Base-by-base conservation (phyloP, 2,797 vertebrate species). In the Enoplosus armatus region DNA sequence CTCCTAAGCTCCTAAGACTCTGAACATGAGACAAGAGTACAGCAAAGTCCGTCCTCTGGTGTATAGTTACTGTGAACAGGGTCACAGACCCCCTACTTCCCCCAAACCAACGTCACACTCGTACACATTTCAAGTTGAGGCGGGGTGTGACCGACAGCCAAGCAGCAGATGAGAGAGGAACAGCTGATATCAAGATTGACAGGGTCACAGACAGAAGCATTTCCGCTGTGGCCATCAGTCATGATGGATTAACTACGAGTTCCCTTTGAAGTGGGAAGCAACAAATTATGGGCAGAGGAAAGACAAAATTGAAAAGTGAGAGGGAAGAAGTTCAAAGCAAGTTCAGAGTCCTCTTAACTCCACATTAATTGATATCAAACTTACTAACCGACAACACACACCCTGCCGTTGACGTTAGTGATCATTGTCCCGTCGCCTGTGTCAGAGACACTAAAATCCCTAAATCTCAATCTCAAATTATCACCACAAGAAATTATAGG, bases 21-120 rank as follows among this genome's bases (percentile, higher is more conserved):
- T 69, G 82, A 93, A 91, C 88, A 85, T 86, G 89, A 92, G 85
- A 90, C 89, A 74, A 62, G 79, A 88, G 89, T 35, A 88, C 87
- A 92, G 87, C 69, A 83, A 93, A 92, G 85, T 72, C 89, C 4
- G 5, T 82, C 41, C 63, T 27, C 20, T 27, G 87, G 90, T 94
- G 80, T 91, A 89, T 82, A 77, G 83, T 94, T 93, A 93, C 92
- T 48, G 63, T 74, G 70, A 85, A 71, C 43, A 70, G 86, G 80
- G 83, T 89, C 85, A 88, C 1, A 39, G 59, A 69, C 64, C 79
- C 77, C 27, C 31, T 55, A n/a, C 12, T 37, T 31, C 68, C 64
- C 59, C 72, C 75, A 11, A 35, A 68, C 71, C 60, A 37, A 64
- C 63, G 72, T 85, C 85, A 85, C 56, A 69, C 81, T 76, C 76